Percentiles rank a stretch among this genome's conserved stretches.
Evolutionary conservation across 92 coral and sea anemone genomes (phyloP).

Genomic region (Meandrina meandrites): DNA sequence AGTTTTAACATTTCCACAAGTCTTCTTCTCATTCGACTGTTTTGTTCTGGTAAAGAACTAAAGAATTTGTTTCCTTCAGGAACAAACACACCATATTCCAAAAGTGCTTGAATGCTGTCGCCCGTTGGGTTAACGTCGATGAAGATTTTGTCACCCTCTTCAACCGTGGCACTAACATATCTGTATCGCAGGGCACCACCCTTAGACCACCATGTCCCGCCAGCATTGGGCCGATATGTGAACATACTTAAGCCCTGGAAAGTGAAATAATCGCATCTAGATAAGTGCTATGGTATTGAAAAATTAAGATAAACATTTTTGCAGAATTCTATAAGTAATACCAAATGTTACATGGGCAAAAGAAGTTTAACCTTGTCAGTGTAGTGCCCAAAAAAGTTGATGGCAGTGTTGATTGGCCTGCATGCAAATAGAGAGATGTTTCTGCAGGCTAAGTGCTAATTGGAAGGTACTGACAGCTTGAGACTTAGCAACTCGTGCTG

Average conservation of each 20-base stretch:
- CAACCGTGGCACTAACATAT: constrained; percentile 47
- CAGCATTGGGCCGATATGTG: constrained; percentile 45
- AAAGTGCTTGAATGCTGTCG: constrained; percentile 64
- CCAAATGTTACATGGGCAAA: neutral
- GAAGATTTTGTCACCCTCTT: constrained; percentile 57
- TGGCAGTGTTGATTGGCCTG: neutral
- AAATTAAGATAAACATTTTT: neutral
- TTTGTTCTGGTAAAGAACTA: constrained; percentile 44
- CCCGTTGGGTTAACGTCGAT: constrained; percentile 64
- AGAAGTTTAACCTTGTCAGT: neutral
- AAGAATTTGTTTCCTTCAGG: constrained; percentile 67
- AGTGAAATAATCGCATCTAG: neutral
- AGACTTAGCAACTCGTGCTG: too few relatives aligned
- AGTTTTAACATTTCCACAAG: constrained; percentile 56
- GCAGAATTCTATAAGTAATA: neutral
- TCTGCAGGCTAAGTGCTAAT: neutral
- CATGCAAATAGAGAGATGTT: neutral
- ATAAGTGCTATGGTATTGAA: neutral
- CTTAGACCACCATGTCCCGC: constrained; percentile 65
- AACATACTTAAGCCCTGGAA: constrained; percentile 61
- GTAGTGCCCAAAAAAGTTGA: neutral
- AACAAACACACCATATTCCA: constrained; percentile 67
- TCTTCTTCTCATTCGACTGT: constrained; percentile 59
- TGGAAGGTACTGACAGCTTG: neutral
- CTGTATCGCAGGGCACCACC: constrained; percentile 64